Evolutionary conservation across 2,797 vertebrate genomes (phyloP).

Genomic region (Gallirallus australis): DNA sequence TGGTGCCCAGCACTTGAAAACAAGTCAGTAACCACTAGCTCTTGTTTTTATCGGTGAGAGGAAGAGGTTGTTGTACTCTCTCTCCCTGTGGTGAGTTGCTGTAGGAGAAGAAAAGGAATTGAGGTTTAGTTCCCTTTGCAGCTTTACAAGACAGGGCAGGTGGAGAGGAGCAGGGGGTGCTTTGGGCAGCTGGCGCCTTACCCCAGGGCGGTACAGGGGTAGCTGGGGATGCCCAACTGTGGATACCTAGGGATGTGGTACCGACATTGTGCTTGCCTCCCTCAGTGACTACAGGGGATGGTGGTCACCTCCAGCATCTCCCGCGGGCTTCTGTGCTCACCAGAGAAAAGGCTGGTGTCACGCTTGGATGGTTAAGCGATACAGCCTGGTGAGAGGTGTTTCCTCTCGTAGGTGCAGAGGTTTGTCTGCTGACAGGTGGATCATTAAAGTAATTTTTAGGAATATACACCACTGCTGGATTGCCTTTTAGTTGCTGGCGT

Average conservation of each 20-base stretch:
- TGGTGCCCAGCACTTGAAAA: neutral
- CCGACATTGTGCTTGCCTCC: neutral
- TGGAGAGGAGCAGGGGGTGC: neutral
- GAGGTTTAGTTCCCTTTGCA: neutral
- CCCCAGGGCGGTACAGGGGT: neutral
- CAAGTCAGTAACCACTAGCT: neutral
- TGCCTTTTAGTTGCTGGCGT: neutral
- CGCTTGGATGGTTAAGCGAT: neutral
- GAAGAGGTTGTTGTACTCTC: neutral
- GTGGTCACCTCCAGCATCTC: neutral
- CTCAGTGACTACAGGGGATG: fast-evolving
- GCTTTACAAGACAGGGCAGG: neutral
- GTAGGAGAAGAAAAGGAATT: neutral
- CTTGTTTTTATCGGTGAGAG: neutral
- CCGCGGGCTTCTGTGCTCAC: fast-evolving
- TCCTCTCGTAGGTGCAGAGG: neutral
- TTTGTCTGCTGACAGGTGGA: neutral
- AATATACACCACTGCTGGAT: neutral
- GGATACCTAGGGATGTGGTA: neutral
- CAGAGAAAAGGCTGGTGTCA: fast-evolving
- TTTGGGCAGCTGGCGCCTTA: neutral
- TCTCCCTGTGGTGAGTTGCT: neutral
- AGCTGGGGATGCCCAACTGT: neutral
- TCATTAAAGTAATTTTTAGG: neutral
- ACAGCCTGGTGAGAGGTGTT: fast-evolving